Evolutionary conservation across 2,797 vertebrate genomes (phyloP), one percentile per base, ranked within the genome.

Genomic region (Aulostomus chinensis): DNA sequence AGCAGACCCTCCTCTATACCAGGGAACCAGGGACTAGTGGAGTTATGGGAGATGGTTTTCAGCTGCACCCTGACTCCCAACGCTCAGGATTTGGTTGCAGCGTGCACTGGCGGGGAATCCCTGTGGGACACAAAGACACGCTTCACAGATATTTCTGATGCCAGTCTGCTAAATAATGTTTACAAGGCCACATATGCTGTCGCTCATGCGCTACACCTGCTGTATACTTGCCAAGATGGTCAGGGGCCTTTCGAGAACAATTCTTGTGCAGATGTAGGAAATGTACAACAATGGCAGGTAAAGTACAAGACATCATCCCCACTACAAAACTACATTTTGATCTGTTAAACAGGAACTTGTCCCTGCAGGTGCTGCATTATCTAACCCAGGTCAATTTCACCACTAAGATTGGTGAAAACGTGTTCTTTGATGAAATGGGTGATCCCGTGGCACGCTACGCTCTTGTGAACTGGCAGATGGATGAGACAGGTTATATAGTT

Each of bases 381-480:
- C 61, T 93, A 25, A 85, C 69, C 1, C 58, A 68, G 41, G 88
- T 92, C 4, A 90, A 91, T 72, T 91, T 92, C 47, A 91, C 87
- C 13, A 90, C 84, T 1, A 88, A 84, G 51, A 88, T 53, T 15
- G 87, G 87, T 52, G 90, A 93, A 37, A 84, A 62, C 1, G 89
- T 93, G 26, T 80, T 79, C 61, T 92, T 92, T 67, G 86, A 93
- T 49, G 58, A 84, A 4, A 21, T 65, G 25, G 91, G 92, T 7
- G 90, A 93, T 49, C 88, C 89, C n/a, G 86, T 76, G 24, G 89
- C 90, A 9, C 83, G 75, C 9, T 93, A 93, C 18, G 86, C 84
- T 9, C 71, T 93, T 46, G 88, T 92, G 5, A 92, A 93, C 68
- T 93, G 91, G 91, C 89, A 93, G 67, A 88, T 76, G 61, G 84